Conservation (phyloP, 2,888 invertebrate species). For the Xylocampa areola region DNA sequence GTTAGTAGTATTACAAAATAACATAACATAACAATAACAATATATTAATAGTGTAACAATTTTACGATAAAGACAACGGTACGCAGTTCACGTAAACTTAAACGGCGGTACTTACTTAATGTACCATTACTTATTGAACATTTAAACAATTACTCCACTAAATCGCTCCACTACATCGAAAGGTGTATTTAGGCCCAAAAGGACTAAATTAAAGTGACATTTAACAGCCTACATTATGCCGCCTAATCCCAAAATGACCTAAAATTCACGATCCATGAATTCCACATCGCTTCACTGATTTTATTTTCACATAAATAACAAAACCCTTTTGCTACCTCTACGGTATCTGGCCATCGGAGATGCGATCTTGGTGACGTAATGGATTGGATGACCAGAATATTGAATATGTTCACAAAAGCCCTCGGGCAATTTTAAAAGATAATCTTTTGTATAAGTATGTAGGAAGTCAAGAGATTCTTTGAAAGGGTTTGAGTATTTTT, state of each 20-base stretch:
- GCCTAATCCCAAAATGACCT: constrained; percentile 52
- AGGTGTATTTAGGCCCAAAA: constrained; percentile 38
- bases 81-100: too few species aligned
- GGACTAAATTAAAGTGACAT: constrained; percentile 43
- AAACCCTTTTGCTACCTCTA: constrained; percentile 52
- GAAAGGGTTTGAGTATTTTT: background rate
- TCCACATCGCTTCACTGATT: constrained; percentile 47
- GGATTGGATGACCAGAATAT: constrained; percentile 61
- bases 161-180: constrained; percentile 21
- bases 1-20: too few species aligned
- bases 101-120: too few species aligned
- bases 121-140: background rate
- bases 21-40: too few species aligned
- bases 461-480: constrained; percentile 5
- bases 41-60: too few species aligned
- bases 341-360: constrained; percentile 48
- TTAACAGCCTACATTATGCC: constrained; percentile 50
- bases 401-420: constrained; percentile 48
- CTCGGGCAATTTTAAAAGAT: constrained; percentile 50
- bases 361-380: constrained; percentile 59
- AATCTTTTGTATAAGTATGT: constrained; percentile 34
- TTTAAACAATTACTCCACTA: constrained; percentile 2
- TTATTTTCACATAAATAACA: constrained; percentile 57
- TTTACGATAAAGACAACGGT: too few species aligned
- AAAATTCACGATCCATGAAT: constrained; percentile 56